phyloP scores from a whole-genome alignment of 1,140 invertebrate genomes.

The Lepeophtheirus salmonis region DNA sequence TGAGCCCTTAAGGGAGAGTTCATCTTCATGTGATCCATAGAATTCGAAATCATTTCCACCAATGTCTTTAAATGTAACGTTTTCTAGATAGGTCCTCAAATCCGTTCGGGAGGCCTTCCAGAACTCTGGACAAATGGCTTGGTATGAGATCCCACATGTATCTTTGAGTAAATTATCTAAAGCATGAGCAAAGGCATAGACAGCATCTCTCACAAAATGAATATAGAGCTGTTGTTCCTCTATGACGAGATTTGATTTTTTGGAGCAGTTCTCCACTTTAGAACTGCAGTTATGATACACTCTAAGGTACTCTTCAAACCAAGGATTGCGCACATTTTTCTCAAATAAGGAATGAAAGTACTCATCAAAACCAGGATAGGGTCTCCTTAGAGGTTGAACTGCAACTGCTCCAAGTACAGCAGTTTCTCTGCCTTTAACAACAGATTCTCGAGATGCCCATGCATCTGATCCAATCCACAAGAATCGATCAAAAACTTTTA shows the following conservation, averaged over 20 bases:
- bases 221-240: constrained; percentile 30
- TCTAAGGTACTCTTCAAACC: constrained; percentile 43
- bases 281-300: constrained; percentile 15
- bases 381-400: constrained; percentile 33
- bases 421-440: constrained; percentile 24
- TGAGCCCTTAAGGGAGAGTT: neutral
- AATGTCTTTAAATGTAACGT: constrained; percentile 35
- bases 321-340: constrained; percentile 31
- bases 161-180: constrained; percentile 31
- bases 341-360: constrained; percentile 31
- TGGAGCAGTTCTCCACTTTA: neutral
- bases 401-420: constrained; percentile 31
- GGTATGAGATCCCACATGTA: constrained; percentile 26
- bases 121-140: constrained; percentile 29
- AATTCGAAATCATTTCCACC: neutral
- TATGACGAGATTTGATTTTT: neutral
- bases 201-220: constrained; percentile 37
- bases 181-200: constrained; percentile 35
- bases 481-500: constrained; percentile 23
- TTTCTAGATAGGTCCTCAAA: constrained; percentile 30
- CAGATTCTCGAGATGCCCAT: constrained; percentile 30
- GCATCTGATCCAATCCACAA: constrained; percentile 33
- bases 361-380: constrained; percentile 33
- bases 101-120: constrained; percentile 28
- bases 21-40: constrained; percentile 1